phyloP scores from a whole-genome alignment of 2,113 vertebrate species.

The Phrynosoma blainvillii region DNA sequence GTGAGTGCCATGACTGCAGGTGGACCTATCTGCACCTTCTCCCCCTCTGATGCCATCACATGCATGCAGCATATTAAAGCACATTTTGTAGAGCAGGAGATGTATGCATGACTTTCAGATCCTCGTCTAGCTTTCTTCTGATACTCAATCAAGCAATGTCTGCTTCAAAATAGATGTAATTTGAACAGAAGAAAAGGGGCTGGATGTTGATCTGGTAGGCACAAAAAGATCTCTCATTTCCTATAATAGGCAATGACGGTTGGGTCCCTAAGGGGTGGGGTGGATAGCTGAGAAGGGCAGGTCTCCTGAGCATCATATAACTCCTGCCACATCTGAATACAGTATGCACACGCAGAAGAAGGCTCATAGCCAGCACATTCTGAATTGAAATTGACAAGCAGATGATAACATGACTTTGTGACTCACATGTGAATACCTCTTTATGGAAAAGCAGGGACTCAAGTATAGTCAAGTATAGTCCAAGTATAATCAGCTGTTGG shows the following conservation, averaged over 20 bases:
- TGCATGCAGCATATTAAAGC: not conserved
- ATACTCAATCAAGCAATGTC: not conserved
- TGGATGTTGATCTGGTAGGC: too few relatives aligned
- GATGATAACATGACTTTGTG: not conserved
- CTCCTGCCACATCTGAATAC: not conserved
- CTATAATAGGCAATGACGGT: not conserved
- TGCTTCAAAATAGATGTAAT: not conserved
- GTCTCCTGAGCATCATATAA: too few relatives aligned
- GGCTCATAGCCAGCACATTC: not conserved
- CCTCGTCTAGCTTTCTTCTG: not conserved
- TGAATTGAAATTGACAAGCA: not conserved
- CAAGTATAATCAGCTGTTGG: not conserved
- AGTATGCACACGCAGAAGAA: not conserved
- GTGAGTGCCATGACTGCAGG: too few relatives aligned
- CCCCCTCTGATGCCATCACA: not conserved
- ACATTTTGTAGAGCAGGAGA: not conserved
- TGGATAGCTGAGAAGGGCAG: too few relatives aligned
- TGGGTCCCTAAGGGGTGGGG: not conserved
- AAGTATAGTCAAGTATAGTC: too few relatives aligned
- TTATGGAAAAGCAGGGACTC: not conserved
- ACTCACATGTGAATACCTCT: not conserved
- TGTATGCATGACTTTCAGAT: not conserved
- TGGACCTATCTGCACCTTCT: not conserved
- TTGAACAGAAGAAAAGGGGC: not conserved
- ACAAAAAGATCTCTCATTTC: not conserved